These are phyloP conservation scores for Stegophylla sp. DNA, from an alignment of 2,888 invertebrate genomes.

Conservation along the genomic window DNA sequence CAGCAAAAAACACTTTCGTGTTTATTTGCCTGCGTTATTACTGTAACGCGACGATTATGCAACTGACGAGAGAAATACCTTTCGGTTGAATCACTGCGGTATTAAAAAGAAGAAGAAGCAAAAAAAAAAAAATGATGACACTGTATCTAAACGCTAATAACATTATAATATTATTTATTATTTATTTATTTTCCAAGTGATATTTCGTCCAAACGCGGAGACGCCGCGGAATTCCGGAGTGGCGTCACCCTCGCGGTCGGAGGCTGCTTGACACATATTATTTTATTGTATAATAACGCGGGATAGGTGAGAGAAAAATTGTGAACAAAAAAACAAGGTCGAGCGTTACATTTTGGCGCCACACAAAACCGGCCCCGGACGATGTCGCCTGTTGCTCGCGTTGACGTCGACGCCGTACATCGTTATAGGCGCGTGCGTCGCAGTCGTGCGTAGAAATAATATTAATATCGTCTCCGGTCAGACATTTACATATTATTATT, in stretches of 20 bases:
- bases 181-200: too few species aligned
- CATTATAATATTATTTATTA: too few species aligned
- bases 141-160: too few species aligned
- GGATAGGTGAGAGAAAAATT: neutral
- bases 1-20: too few species aligned
- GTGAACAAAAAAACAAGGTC: slow-evolving; percentile 30
- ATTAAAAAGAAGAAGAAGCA: too few species aligned
- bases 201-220: neutral
- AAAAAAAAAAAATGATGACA: too few species aligned
- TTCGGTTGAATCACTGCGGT: too few species aligned
- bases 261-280: slow-evolving; percentile 28
- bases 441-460: neutral
- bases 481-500: too few species aligned
- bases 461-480: neutral
- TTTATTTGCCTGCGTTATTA: too few species aligned
- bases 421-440: neutral
- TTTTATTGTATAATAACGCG: slow-evolving; percentile 23
- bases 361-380: slow-evolving; percentile 34
- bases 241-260: slow-evolving; percentile 33
- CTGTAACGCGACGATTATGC: too few species aligned
- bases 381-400: too few species aligned
- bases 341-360: neutral
- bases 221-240: slow-evolving; percentile 39
- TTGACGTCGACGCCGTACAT: neutral
- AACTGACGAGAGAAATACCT: too few species aligned